Evolutionary conservation across 2,113 vertebrate genomes (phyloP).

Genomic region (Phylloscopus trochilus): DNA sequence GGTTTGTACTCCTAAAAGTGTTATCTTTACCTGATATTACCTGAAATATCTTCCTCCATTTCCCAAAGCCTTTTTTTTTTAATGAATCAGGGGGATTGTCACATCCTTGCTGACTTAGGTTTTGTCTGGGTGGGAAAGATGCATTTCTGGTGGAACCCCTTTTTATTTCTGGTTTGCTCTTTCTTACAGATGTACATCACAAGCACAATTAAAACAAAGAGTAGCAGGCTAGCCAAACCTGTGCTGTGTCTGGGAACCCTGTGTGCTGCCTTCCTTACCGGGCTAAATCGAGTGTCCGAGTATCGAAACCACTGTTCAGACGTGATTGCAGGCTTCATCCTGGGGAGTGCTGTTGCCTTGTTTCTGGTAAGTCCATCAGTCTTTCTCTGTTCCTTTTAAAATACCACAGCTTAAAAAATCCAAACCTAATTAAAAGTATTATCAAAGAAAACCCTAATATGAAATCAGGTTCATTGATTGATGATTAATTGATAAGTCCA

Average conservation of each 20-base stretch:
- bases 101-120: not conserved
- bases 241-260: conserved; percentile 93
- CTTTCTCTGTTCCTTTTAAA: not conserved
- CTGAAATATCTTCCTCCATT: not conserved
- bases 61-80: not conserved
- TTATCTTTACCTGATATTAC: not conserved
- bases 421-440: not conserved
- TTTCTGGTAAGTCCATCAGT: conserved; percentile 84
- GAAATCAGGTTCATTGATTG: not conserved
- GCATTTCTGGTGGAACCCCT: not conserved
- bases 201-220: conserved; percentile 98
- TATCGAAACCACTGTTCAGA: conserved; percentile 98
- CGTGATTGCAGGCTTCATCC: conserved; percentile 92
- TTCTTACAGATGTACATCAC: conserved; percentile 96
- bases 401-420: not conserved
- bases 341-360: conserved; percentile 90
- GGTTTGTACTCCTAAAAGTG: not conserved
- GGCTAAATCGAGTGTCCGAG: conserved; percentile 94
- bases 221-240: conserved; percentile 94
- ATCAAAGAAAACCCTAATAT: not conserved
- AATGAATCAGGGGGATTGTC: not conserved
- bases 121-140: not conserved
- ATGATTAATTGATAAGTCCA: not conserved
- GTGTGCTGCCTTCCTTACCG: conserved; percentile 92
- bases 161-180: not conserved